phyloP scores from a whole-genome alignment of 2,888 invertebrate species.

The Heterodera filipjevi region DNA sequence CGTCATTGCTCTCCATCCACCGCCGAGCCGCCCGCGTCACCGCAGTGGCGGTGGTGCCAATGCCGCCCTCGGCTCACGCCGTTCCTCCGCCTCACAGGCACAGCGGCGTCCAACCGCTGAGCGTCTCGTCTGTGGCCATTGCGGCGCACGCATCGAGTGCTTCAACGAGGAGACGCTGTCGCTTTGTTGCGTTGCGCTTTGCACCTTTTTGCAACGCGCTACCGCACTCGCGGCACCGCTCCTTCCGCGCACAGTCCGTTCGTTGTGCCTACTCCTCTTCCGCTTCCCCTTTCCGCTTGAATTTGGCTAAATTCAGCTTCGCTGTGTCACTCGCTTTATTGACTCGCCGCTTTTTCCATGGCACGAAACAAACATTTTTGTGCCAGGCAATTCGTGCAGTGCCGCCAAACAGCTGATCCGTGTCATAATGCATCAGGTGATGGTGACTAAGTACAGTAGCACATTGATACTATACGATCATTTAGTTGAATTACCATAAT shows the following conservation, averaged over 20 bases:
- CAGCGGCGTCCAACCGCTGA: not conserved
- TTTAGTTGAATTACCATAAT: not conserved
- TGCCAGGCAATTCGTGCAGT: conserved; percentile 91
- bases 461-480: not conserved
- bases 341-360: conserved; percentile 62
- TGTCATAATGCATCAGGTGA: conserved; percentile 80
- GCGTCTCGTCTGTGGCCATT: not conserved
- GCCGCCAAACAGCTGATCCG: conserved; percentile 95
- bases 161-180: conserved; percentile 88
- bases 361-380: conserved; percentile 71
- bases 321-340: conserved; percentile 50
- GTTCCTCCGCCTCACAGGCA: not conserved
- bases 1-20: conserved; percentile 22
- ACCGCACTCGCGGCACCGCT: conserved; percentile 88
- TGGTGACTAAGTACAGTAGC: not conserved
- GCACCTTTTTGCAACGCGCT: conserved; percentile 93
- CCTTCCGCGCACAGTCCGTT: conserved; percentile 75
- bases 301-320: conserved; percentile 16
- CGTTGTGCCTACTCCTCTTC: conserved; percentile 65
- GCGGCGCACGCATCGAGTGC: conserved; percentile 72
- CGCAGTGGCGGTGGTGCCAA: not conserved
- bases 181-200: conserved; percentile 86
- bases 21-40: conserved; percentile 13
- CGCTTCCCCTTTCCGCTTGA: conserved; percentile 35
- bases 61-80: not conserved